These are phyloP conservation scores for Danionella dracula DNA, from an alignment of 2,797 vertebrate genomes.

Conservation along the genomic window DNA sequence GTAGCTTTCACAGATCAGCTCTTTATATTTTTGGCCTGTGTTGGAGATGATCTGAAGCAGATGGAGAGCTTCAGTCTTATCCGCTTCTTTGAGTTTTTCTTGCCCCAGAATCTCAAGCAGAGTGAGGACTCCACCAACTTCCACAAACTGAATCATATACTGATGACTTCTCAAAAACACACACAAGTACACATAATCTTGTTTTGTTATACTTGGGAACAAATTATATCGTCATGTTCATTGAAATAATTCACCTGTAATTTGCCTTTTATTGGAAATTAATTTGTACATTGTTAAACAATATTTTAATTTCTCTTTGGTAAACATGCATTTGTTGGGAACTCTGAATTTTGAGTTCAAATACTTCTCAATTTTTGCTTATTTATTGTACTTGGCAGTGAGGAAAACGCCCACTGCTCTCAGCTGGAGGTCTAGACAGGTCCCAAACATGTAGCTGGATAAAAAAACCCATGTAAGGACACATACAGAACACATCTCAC, in stretches of 20 bases:
- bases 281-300: too few species aligned
- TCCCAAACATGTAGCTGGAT: conserved; percentile 75
- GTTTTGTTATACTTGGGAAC: too few species aligned
- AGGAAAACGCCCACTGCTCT: conserved; percentile 76
- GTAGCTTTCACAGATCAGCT: conserved; percentile 80
- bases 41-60: conserved; percentile 72
- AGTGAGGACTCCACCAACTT: conserved; percentile 73
- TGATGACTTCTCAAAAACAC: conserved; percentile 65
- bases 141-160: conserved; percentile 79
- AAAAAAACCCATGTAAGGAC: conserved; percentile 60
- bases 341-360: too few species aligned
- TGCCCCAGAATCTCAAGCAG: conserved; percentile 77
- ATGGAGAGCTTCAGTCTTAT: conserved; percentile 70
- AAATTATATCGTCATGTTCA: too few species aligned
- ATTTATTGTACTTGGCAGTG: conserved; percentile 74
- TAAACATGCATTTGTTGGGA: too few species aligned
- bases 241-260: too few species aligned
- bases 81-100: conserved; percentile 63
- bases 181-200: too few species aligned
- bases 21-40: conserved; percentile 75
- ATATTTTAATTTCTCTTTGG: too few species aligned
- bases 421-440: conserved; percentile 69
- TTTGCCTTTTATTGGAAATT: too few species aligned
- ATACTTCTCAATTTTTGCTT: too few species aligned
- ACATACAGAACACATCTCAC: too few species aligned